Conservation (phyloP, 1,140 invertebrate species). For the Colletes latitarsis region DNA sequence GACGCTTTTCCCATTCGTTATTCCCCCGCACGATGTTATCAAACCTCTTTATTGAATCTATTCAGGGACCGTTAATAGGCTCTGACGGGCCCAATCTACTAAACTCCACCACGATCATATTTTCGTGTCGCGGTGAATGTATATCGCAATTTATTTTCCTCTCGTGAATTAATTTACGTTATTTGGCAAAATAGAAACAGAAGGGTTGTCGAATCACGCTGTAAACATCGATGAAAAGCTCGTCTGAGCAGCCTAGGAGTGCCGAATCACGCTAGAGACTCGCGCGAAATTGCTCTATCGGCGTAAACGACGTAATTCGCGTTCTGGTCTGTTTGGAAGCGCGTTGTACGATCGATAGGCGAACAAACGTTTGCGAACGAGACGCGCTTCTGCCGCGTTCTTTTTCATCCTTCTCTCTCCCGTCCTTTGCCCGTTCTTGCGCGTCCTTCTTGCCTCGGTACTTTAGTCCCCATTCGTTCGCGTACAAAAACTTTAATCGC, state of each 20-base stretch:
- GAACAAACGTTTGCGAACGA: neutral
- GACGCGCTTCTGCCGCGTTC: neutral
- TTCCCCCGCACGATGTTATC: conserved; percentile 50
- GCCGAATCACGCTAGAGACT: too few species aligned
- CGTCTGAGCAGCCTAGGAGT: too few species aligned
- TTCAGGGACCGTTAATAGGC: conserved; percentile 50
- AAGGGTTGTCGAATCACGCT: too few species aligned
- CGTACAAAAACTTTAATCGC: conserved; percentile 70
- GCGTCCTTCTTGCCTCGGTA: neutral
- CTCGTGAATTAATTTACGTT: too few species aligned
- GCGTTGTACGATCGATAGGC: neutral
- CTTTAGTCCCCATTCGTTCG: conserved; percentile 3
- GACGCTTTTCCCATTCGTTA: conserved; percentile 57
- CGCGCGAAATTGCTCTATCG: too few species aligned
- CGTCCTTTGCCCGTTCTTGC: conserved; percentile 16
- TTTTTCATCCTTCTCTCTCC: neutral
- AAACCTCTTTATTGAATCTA: conserved; percentile 51
- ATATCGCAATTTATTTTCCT: too few species aligned
- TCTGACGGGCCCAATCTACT: conserved; percentile 41
- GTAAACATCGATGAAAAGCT: too few species aligned
- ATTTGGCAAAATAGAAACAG: too few species aligned
- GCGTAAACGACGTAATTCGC: too few species aligned
- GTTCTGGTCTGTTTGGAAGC: neutral
- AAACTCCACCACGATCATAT: conserved; percentile 25
- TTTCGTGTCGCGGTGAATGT: neutral